Conservation (phyloP, 2,113 vertebrate species). For the Cygnus atratus region DNA sequence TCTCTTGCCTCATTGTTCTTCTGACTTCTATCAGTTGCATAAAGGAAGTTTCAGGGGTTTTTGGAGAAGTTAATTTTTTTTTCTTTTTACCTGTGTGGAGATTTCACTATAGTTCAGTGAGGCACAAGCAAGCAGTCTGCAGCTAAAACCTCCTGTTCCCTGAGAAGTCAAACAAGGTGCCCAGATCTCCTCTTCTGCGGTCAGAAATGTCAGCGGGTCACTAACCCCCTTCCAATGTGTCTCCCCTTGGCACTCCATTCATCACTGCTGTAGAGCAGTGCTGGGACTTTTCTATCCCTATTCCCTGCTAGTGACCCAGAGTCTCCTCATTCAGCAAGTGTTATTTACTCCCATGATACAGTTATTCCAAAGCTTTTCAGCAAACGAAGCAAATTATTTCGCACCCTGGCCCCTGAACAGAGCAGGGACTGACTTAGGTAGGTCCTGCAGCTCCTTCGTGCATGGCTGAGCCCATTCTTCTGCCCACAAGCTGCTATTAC, state of each 20-base stretch:
- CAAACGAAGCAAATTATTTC: background rate
- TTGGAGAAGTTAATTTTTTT: background rate
- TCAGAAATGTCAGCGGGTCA: background rate
- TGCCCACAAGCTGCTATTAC: too few relatives aligned
- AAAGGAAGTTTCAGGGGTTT: background rate
- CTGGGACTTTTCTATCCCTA: background rate
- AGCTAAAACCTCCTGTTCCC: background rate
- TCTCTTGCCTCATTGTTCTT: slow-evolving; percentile 21
- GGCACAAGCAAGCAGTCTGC: background rate
- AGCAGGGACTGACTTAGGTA: background rate
- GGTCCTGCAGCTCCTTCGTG: background rate
- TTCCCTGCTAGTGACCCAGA: background rate
- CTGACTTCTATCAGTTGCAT: background rate
- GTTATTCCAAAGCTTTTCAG: background rate
- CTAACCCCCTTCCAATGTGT: background rate
- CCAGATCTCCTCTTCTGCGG: background rate
- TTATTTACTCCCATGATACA: background rate
- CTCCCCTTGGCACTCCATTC: background rate
- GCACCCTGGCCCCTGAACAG: fast-evolving
- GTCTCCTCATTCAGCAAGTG: background rate
- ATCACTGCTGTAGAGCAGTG: background rate
- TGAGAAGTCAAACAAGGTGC: background rate
- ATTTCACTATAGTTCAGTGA: background rate
- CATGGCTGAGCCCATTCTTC: fast-evolving
- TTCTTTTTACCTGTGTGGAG: background rate